Evolutionary conservation across 2,797 vertebrate species (phyloP).

Genomic region (Tolypeutes matacus): DNA sequence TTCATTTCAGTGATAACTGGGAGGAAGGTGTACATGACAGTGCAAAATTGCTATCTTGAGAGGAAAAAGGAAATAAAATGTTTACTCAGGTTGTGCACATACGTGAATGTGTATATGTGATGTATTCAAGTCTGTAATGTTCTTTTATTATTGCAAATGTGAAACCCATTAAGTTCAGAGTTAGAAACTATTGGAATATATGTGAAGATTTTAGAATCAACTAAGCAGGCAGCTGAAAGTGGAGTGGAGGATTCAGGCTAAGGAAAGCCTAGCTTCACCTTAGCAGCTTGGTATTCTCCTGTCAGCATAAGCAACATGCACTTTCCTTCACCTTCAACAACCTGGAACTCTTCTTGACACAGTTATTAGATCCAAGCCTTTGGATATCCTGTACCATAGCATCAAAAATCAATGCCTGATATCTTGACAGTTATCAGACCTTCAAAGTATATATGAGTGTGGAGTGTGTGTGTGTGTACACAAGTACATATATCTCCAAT

Average conservation of each 20-base stretch:
- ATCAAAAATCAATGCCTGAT: neutral
- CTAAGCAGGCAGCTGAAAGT: neutral
- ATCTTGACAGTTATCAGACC: conserved; percentile 5
- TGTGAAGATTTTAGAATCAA: conserved; percentile 46
- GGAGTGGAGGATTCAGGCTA: neutral
- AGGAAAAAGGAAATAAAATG: neutral
- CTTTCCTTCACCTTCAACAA: conserved; percentile 53
- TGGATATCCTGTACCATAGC: conserved; percentile 46
- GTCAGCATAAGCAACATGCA: neutral
- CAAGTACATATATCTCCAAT: neutral
- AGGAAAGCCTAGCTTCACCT: neutral
- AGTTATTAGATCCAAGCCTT: neutral
- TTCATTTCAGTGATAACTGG: neutral
- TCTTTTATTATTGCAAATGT: neutral
- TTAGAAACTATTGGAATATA: neutral
- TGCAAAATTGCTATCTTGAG: neutral
- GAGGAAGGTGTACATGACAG: neutral
- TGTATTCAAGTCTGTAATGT: neutral
- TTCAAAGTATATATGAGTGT: conserved; percentile 23
- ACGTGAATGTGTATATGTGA: neutral
- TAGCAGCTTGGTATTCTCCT: neutral
- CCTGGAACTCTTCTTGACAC: conserved; percentile 20
- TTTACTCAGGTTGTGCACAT: neutral
- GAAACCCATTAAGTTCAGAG: neutral
- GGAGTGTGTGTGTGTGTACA: neutral